Base-by-base conservation (phyloP, 2,797 vertebrate species). In the Falco columbarius region DNA sequence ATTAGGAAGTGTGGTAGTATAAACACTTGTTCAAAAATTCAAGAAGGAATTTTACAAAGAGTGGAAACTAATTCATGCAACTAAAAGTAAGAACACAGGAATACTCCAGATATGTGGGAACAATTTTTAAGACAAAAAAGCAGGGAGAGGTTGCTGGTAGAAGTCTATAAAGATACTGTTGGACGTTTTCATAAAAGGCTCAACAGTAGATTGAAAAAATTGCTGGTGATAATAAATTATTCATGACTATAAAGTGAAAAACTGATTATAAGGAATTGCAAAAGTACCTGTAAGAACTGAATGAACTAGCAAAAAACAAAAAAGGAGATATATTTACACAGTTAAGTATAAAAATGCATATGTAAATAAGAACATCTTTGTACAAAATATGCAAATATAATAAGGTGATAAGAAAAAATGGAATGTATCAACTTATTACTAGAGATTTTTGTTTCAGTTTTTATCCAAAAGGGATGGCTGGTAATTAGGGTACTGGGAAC, bases 1-100 rank as follows among this genome's bases (percentile, higher is more conserved):
- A 42, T 62, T 51, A 62, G 21, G 29, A 89, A 40, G 22, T 8
- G 5, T 1, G 1, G 3, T 46, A n/a, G 10, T 1, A 3, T 29
- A 73, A 89, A 63, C n/a, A 36, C 4, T 68, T n/a, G 12, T 32
- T n/a, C 16, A 86, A 74, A 87, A 66, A 47, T 26, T 66, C 14
- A 71, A 36, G 32, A 70, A 75, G 8, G 5, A 74, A 15, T 24
- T 91, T 84, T 63, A 63, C 6, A 32, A 56, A 79, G 32, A 40
- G 11, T 16, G 2, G 24, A 79, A 91, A 59, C 12, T 65, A 81
- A 40, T 20, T 79, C 12, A 40, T 46, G 67, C 3, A 62, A 54
- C 38, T 70, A 19, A 40, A 88, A 77, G 2, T 27, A 34, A 88
- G 32, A 87, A 79, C 6, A 36, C 10, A 55, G 44, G 40, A 81